Evolutionary conservation across 2,888 invertebrate genomes (phyloP).

Genomic region (Euclidia mi): DNA sequence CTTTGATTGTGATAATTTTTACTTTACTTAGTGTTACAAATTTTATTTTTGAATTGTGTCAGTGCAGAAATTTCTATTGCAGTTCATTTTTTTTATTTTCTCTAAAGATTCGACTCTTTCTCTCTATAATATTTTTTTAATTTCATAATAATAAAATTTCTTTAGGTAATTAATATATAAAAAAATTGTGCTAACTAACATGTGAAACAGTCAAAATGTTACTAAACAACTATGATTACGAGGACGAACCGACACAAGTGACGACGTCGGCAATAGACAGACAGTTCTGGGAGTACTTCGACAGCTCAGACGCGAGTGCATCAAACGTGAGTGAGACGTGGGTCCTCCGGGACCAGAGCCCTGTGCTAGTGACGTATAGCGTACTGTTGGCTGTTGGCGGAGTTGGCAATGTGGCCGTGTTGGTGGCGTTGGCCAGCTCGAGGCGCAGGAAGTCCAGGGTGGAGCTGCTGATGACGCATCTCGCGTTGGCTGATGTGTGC

Average conservation of each 20-base stretch:
- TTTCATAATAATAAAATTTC: not conserved
- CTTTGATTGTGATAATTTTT: no score
- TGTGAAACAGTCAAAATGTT: conserved; percentile 47
- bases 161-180: no score
- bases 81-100: no score
- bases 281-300: conserved; percentile 82
- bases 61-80: no score
- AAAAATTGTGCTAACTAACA: no score
- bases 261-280: conserved; percentile 65
- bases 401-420: conserved; percentile 93
- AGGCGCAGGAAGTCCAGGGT: conserved; percentile 93
- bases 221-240: conserved; percentile 49
- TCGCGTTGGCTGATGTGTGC: conserved; percentile 94
- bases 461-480: conserved; percentile 94
- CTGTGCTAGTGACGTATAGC: conserved; percentile 91
- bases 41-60: no score
- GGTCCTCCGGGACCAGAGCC: conserved; percentile 66
- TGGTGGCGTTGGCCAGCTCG: conserved; percentile 91
- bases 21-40: no score
- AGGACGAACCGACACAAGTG: conserved; percentile 32
- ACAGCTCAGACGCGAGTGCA: conserved; percentile 53
- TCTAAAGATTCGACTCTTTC: no score
- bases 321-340: conserved; percentile 49
- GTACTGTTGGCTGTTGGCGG: conserved; percentile 91
- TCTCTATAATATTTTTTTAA: not conserved